Evolutionary conservation across 2,888 invertebrate genomes (phyloP), one percentile per base, ranked within the genome.

Genomic region (Pyrrhosoma nymphula): DNA sequence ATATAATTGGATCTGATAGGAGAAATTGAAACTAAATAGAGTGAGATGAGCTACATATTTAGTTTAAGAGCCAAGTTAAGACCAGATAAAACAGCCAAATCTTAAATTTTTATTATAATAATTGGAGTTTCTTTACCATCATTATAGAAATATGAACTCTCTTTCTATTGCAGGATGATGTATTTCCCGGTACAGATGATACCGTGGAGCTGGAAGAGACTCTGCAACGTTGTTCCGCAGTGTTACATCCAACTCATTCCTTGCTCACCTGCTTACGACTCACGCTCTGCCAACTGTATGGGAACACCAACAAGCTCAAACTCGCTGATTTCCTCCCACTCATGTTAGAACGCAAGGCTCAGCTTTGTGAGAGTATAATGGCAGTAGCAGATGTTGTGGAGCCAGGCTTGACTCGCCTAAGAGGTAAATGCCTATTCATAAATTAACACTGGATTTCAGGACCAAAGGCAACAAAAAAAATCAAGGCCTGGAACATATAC

Each of bases 341-440:
- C 12, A 93, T 93, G 96, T 97, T 99, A 95, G 98, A 98, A 96
- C 97, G 98, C 95, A 99, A 99, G 97, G 97, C 98, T 0, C 98
- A 98, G 95, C 97, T 98, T 95, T 99, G 99, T 96, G 97, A 97
- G 26, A 97, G 98, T 56, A 97, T 99, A 10, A 97, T 99, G 39
- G 97, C 97, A 95, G 98, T 98, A 14, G 97, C 99, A 30, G 98
- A 98, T 96, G 97, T 98, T 60, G 97, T 99, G 95, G 98, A 98
- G 96, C 99, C 99, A 0, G 99, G 99, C 0, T 97, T 98, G 95
- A 98, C 98, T 90, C 97, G 99, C 96, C 98, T 98, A 96, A 97
- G 99, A 97, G 99, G 99, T 98, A 96, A 96, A 95, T 95, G 90
- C 56, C 60, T 69, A n/a, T 26, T 47, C 47, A 47, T 47, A 4